Evolutionary conservation across 2,888 invertebrate genomes (phyloP), one percentile per base, ranked within the genome.

Genomic region (Morpho achilles): DNA sequence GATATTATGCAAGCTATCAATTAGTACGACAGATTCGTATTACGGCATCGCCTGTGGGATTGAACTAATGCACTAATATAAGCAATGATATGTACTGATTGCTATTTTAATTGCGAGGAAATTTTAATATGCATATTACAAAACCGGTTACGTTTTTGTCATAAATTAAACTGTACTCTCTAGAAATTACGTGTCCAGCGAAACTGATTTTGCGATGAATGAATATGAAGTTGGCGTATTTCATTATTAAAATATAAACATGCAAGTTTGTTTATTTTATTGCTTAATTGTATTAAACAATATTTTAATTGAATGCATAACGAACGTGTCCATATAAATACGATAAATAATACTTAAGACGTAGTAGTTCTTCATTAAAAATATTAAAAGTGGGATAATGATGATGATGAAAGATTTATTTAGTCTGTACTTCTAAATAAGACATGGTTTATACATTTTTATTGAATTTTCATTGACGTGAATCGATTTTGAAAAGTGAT

Each of bases 1-100:
- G 23, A 54, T 56, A 50, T 88, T 87, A 87, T 82, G 87, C 84
- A 87, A 88, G 82, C 78, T 78, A 86, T 86, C 80, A 83, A 87
- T 87, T 87, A 88, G 82, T 75, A 72, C 66, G 80, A 77, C 76
- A 77, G 79, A 76, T 83, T 84, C 84, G 82, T 82, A 69, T 88
- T 87, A 83, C 82, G 79, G 76, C 80, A 87, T 69, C 47, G 68
- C 67, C 66, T 65, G 69, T 73, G 72, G 72, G 79, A 80, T 75
- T 76, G 80, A 80, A 75, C 74, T 72, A 70, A 43, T 78, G 76
- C 77, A 79, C 77, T 69, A 81, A 66, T 62, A 75, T 77, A 72
- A 75, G 68, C 66, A 64, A 64, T 66, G 68, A 68, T 73, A 74
- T 74, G 68, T 74, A 55, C 56, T 51, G 41, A 53, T 51, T 55